Evolutionary conservation across 35 echinoderm and acorn worm species (phyloP).

Genomic region (Patiria miniata): DNA sequence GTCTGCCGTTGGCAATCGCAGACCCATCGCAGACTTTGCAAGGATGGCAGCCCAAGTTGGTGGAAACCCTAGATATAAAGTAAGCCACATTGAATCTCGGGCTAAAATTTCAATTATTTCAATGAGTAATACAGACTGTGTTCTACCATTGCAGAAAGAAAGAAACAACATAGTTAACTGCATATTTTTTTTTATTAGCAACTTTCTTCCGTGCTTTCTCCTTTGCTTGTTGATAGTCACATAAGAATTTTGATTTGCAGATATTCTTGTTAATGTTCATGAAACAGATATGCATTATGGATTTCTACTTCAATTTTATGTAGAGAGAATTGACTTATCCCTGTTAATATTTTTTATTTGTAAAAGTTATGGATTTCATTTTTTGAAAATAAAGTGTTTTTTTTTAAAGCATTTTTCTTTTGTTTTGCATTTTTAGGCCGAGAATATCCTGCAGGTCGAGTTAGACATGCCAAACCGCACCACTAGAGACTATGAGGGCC

Average conservation of each 20-base stretch:
- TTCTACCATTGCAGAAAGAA: not conserved
- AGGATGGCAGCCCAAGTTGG: slow-evolving; percentile 85
- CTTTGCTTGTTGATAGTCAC: too few relatives aligned
- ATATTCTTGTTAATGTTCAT: too few relatives aligned
- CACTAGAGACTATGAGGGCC: slow-evolving; percentile 95
- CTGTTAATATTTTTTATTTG: too few relatives aligned
- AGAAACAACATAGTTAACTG: too few relatives aligned
- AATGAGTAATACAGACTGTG: not conserved
- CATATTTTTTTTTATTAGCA: too few relatives aligned
- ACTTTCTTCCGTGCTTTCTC: too few relatives aligned
- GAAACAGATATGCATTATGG: too few relatives aligned
- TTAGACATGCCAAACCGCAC: slow-evolving; percentile 98
- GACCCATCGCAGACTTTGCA: slow-evolving; percentile 93
- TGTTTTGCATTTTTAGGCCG: slow-evolving; percentile 56
- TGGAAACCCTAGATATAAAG: slow-evolving; percentile 89
- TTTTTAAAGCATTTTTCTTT: not conserved
- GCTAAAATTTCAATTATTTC: not conserved
- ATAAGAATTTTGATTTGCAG: too few relatives aligned
- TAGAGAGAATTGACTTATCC: too few relatives aligned
- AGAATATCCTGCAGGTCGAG: slow-evolving; percentile 89
- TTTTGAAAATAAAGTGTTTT: not conserved
- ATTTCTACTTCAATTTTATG: too few relatives aligned
- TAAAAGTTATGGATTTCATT: too few relatives aligned
- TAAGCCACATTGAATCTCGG: slow-evolving; percentile 11
- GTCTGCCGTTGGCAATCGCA: slow-evolving; percentile 84